Percentiles rank a stretch among this genome's conserved stretches.
phyloP scores from a whole-genome alignment of 2,113 vertebrate species.

The Furnarius figulus region DNA sequence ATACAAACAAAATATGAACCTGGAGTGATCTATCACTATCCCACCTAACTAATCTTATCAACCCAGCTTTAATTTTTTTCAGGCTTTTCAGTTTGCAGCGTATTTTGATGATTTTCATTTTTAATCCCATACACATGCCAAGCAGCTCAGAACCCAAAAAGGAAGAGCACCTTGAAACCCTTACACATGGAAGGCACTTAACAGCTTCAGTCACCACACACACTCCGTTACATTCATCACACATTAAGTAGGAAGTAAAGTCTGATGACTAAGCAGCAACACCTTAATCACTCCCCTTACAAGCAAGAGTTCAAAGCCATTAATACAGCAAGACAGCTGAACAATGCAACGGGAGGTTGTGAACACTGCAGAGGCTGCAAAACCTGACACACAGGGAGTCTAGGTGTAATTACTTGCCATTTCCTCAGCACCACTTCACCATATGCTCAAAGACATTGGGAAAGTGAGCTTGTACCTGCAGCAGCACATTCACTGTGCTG shows the following conservation, averaged over 20 bases:
- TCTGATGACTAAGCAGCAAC: background rate
- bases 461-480: background rate
- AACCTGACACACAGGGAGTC: background rate
- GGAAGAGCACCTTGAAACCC: background rate
- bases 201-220: background rate
- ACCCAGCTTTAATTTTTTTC: background rate
- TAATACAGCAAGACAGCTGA: background rate
- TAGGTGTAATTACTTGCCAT: background rate
- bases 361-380: constrained; percentile 4
- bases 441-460: background rate
- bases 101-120: background rate
- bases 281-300: background rate
- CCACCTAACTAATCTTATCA: background rate
- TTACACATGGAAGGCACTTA: background rate
- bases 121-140: background rate
- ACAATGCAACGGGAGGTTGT: background rate
- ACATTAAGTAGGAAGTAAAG: background rate
- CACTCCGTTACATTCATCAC: background rate
- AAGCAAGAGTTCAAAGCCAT: constrained; percentile 12
- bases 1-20: background rate
- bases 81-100: background rate
- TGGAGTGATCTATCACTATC: background rate
- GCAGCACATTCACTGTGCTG: accelerated
- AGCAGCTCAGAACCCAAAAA: background rate
- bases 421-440: background rate